Evolutionary conservation across 64 coral and sea anemone species (phyloP).

Genomic region (Cladopsammia gracilis): DNA sequence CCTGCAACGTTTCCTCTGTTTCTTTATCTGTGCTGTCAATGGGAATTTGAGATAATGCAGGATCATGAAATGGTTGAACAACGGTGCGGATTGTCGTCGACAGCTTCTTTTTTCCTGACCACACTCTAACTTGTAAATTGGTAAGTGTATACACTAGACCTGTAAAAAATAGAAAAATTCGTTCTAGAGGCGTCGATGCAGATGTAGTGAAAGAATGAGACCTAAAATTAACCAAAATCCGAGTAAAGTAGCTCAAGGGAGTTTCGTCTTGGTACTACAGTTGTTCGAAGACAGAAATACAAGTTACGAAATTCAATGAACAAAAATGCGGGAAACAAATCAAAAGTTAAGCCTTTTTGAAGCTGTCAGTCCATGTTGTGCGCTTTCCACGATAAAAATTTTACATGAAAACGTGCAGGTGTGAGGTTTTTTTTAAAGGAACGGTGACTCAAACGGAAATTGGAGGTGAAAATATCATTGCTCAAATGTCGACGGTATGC

Average conservation of each 20-base stretch:
- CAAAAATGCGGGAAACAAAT: constrained; percentile 32
- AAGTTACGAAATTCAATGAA: constrained; percentile 18
- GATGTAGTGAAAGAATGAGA: constrained; percentile 11
- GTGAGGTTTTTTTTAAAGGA: neutral
- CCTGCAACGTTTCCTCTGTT: constrained; percentile 26
- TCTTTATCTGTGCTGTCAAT: constrained; percentile 23
- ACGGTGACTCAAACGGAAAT: constrained; percentile 13
- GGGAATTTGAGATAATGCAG: constrained; percentile 25
- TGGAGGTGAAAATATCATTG: neutral
- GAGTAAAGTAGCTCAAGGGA: neutral
- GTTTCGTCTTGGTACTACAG: neutral
- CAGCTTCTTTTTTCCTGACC: constrained; percentile 63
- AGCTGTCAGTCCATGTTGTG: neutral
- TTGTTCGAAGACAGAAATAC: constrained; percentile 19
- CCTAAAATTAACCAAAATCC: neutral
- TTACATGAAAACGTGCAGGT: neutral
- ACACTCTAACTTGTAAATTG: constrained; percentile 57
- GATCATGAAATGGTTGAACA: constrained; percentile 39
- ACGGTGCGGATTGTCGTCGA: constrained; percentile 34
- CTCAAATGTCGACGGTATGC: neutral
- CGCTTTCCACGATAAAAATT: constrained; percentile 2
- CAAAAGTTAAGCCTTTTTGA: neutral
- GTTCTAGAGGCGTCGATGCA: neutral
- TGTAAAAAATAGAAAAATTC: constrained; percentile 13
- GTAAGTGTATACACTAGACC: constrained; percentile 58